A percentile compares a stretch with the other conserved stretches of the same genome.
These are phyloP conservation scores for Phylloscopus trochilus DNA, from an alignment of 2,113 vertebrate species.

Conservation along the genomic window DNA sequence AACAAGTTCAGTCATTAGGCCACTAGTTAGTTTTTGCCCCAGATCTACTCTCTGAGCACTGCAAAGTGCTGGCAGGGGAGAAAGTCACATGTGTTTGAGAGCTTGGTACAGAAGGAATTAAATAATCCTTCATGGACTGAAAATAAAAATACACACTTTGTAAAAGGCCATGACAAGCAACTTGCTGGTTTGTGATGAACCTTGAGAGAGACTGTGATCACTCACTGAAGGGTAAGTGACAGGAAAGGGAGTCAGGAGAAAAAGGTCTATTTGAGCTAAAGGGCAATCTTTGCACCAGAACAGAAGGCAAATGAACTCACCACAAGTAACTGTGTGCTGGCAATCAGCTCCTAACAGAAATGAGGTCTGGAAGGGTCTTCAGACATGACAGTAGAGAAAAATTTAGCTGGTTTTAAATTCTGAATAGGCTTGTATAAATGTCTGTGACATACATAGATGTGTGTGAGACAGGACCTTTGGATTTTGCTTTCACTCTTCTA, in stretches of 20 bases:
- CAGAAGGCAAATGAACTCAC: not conserved
- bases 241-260: not conserved
- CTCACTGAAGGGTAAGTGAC: not conserved
- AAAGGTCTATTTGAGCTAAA: not conserved
- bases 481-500: not conserved
- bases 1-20: not conserved
- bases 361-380: not conserved
- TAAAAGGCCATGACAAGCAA: not conserved
- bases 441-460: not conserved
- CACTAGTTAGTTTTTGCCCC: not conserved
- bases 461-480: not conserved
- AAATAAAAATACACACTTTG: not conserved
- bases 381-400: not conserved
- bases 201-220: not conserved
- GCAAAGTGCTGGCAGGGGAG: not conserved
- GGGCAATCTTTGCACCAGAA: not conserved
- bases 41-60: not conserved
- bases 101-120: not conserved
- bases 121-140: not conserved
- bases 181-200: not conserved
- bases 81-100: not conserved
- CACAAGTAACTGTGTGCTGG: not conserved
- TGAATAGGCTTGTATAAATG: not conserved
- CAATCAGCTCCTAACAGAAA: not conserved
- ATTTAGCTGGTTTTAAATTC: not conserved